These are phyloP conservation scores for Ephestia elutella DNA, from an alignment of 1,140 invertebrate genomes.

Conservation along the genomic window DNA sequence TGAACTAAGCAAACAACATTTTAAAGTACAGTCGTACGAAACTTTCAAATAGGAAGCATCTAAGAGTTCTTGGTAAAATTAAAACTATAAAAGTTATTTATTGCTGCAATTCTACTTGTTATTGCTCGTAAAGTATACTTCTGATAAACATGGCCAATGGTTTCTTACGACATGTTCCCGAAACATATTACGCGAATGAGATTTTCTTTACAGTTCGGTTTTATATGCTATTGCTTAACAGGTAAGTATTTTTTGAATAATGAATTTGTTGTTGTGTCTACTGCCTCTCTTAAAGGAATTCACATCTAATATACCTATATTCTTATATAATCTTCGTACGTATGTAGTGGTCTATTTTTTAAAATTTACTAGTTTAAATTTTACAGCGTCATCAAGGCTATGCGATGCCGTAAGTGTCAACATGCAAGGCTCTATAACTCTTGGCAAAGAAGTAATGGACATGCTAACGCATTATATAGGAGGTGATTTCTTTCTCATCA, in stretches of 20 bases:
- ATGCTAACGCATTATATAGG: constrained; percentile 20
- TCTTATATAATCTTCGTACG: background rate
- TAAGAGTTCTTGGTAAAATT: background rate
- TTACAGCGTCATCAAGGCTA: constrained; percentile 12
- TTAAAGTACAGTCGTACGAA: background rate
- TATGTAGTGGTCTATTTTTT: background rate
- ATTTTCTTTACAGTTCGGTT: background rate
- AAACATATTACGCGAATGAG: background rate
- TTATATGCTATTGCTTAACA: constrained; percentile 2
- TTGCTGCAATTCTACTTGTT: background rate
- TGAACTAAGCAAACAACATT: no score
- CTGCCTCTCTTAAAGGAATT: no score
- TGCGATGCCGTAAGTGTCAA: constrained; percentile 32
- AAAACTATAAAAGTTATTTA: constrained; percentile 1
- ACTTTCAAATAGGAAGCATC: background rate
- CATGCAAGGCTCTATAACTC: constrained; percentile 34
- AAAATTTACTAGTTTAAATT: background rate
- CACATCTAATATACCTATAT: no score
- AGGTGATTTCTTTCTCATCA: constrained; percentile 1
- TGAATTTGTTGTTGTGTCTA: background rate
- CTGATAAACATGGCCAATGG: background rate
- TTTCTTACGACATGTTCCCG: background rate
- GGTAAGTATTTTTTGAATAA: constrained; percentile 5
- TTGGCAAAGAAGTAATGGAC: constrained; percentile 41
- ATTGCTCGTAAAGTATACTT: background rate